Percentiles rank a stretch among this genome's conserved stretches.
These are phyloP conservation scores for Homalodisca vitripennis DNA, from an alignment of 1,140 invertebrate genomes.

Conservation along the genomic window DNA sequence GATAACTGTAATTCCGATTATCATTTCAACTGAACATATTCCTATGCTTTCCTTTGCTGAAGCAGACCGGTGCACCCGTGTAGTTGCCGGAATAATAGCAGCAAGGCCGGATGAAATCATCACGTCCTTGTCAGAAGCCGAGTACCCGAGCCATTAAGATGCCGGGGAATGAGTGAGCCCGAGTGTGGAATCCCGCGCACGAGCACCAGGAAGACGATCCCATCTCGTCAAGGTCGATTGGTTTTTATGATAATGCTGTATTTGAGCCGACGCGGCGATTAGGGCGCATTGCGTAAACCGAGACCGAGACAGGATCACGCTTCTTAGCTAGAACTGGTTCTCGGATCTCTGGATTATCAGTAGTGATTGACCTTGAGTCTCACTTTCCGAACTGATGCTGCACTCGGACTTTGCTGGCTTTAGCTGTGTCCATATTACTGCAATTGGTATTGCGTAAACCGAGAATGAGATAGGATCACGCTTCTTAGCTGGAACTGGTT, in stretches of 20 bases:
- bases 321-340: not conserved
- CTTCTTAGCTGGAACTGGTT: not conserved
- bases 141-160: too few species aligned
- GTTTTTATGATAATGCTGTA: slow-evolving; percentile 16
- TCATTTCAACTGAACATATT: too few species aligned
- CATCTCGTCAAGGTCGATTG: not conserved
- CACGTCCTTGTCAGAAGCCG: too few species aligned
- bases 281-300: slow-evolving; percentile 18
- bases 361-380: not conserved
- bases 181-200: not conserved
- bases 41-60: too few species aligned
- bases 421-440: too few species aligned
- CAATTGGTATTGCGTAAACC: slow-evolving; percentile 21
- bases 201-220: not conserved
- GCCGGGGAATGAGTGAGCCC: not conserved
- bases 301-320: not conserved
- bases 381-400: not conserved
- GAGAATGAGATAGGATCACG: not conserved
- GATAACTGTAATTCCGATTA: too few species aligned
- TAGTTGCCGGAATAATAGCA: too few species aligned
- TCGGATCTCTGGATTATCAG: not conserved
- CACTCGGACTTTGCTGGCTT: too few species aligned
- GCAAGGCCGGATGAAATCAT: too few species aligned
- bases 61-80: too few species aligned
- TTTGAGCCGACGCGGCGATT: slow-evolving; percentile 10